Base-by-base conservation (phyloP, 2,888 invertebrate species). In the Synanthedon vespiformis region DNA sequence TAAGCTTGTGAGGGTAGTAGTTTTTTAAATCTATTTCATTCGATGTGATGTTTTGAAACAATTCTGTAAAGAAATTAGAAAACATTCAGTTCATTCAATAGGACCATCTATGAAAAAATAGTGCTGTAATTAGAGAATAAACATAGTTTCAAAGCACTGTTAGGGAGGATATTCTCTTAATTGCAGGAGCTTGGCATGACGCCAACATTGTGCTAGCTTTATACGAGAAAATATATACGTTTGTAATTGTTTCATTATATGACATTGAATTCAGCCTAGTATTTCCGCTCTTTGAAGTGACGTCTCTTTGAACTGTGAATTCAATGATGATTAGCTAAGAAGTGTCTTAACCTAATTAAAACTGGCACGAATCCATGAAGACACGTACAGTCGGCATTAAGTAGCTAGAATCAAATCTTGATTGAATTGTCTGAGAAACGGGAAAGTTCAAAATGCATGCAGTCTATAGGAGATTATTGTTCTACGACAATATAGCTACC, bases 1-100 rank as follows among this genome's bases (percentile, higher is more conserved):
- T 75, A 18, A 69, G 68, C 56, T 70, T 63, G 50, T 73, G 65
- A 16, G 77, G 74, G 52, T 72, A 63, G 60, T 82, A 83, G 64
- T 83, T 72, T 56, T 65, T 67, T 55, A 81, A 70, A 63, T 77
- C 70, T 48, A 80, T 67, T 49, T 73, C 80, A 57, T 48, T 34
- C 34, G 34, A 10, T 34, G 10, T 34, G 34, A 34, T 10, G 10
- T 34, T 34, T 34, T 34, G 34, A 34, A 34, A 34, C 34, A 34
- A 34, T 34, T 34, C 34, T 34, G 34, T 10, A 34, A 34, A 34
- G 34, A 34, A 34, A 44, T 13, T 44, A n/a, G 44, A 13, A 44
- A 12, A 44, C 44, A 44, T 13, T 44, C 14, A 5, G 3, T 44
- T 18, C 12, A 18, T 12, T 18, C 6, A 48, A 18, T 48, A 12